These are phyloP conservation scores for Drepana arcuata DNA, from an alignment of 1,140 invertebrate species.

Conservation along the genomic window DNA sequence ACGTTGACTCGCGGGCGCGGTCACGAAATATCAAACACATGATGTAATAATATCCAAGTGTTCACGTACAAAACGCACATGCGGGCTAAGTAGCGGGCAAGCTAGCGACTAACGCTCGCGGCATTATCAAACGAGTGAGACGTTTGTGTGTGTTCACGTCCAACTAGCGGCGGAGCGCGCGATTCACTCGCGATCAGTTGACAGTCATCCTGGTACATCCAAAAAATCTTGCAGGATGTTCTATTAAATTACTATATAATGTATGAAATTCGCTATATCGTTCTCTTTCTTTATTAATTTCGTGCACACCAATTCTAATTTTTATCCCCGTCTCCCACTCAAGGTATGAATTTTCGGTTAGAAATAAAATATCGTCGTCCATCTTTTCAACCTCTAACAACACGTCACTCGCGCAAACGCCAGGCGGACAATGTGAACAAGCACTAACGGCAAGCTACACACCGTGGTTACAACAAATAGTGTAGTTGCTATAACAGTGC, in stretches of 20 bases:
- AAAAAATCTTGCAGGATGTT: not conserved
- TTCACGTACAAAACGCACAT: not conserved
- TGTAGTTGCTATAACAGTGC: too few species aligned
- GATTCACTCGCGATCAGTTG: not conserved
- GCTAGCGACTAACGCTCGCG: too few species aligned
- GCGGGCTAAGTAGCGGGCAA: too few species aligned
- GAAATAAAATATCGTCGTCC: not conserved
- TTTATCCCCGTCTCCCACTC: too few species aligned
- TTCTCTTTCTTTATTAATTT: not conserved
- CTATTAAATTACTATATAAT: too few species aligned
- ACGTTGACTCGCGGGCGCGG: too few species aligned
- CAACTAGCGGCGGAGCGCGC: not conserved
- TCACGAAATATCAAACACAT: slow-evolving; percentile 13
- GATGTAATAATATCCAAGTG: slow-evolving; percentile 2
- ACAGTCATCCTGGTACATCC: not conserved
- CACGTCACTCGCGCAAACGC: not conserved
- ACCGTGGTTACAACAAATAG: too few species aligned
- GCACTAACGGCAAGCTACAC: too few species aligned
- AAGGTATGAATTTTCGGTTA: not conserved
- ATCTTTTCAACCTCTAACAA: too few species aligned
- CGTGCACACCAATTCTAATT: not conserved
- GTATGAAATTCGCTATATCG: not conserved
- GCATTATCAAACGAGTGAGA: not conserved
- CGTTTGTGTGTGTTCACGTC: not conserved
- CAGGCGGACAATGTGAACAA: not conserved